Evolutionary conservation across 2,888 invertebrate genomes (phyloP).

Genomic region (Stenchaetothrips biformis): DNA sequence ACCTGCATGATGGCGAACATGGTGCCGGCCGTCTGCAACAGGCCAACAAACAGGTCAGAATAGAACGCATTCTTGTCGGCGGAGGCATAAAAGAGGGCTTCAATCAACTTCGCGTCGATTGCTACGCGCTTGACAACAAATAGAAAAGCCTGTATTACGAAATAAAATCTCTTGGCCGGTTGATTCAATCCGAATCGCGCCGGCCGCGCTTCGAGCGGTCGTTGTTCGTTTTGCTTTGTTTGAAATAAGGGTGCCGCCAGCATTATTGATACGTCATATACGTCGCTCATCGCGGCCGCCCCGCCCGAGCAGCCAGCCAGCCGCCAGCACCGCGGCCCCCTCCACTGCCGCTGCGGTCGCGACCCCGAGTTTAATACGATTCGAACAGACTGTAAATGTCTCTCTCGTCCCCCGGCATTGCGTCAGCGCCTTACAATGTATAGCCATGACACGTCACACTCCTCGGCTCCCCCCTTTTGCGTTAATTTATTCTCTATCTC

Average conservation of each 20-base stretch:
- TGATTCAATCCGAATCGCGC: too few species aligned
- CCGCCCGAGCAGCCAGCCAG: conserved; percentile 40
- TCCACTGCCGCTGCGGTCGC: conserved; percentile 42
- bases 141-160: neutral
- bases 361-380: conserved; percentile 45
- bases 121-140: too few species aligned
- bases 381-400: conserved; percentile 21
- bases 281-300: too few species aligned
- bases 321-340: conserved; percentile 56
- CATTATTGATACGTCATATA: too few species aligned
- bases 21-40: conserved; percentile 49
- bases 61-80: too few species aligned
- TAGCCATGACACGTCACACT: conserved; percentile 17
- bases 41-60: neutral
- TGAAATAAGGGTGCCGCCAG: too few species aligned
- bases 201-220: too few species aligned
- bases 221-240: too few species aligned
- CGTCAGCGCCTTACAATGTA: conserved; percentile 26
- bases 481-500: conserved; percentile 29
- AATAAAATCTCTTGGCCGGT: too few species aligned
- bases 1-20: conserved; percentile 89
- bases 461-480: conserved; percentile 29
- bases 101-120: too few species aligned
- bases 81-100: too few species aligned
- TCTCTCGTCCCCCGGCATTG: neutral